Percentiles rank a stretch among this genome's conserved stretches.
These are phyloP conservation scores for Australoheros facetus DNA, from an alignment of 2,797 vertebrate genomes.

Conservation along the genomic window DNA sequence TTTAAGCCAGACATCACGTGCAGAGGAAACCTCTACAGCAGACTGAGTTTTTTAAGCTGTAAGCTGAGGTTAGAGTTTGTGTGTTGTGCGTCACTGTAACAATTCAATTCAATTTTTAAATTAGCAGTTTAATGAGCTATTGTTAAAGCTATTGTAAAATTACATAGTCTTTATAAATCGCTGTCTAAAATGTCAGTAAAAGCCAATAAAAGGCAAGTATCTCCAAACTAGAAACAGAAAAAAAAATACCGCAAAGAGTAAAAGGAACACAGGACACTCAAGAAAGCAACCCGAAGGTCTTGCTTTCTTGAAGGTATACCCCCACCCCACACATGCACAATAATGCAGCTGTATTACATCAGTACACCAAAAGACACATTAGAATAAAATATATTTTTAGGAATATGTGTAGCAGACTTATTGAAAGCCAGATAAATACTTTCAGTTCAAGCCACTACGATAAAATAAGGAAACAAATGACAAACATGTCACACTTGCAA, in stretches of 20 bases:
- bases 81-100: background rate
- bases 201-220: background rate
- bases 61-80: background rate
- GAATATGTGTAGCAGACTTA: background rate
- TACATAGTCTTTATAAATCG: background rate
- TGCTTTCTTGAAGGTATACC: background rate
- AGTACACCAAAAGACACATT: too few species aligned
- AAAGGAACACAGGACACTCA: background rate
- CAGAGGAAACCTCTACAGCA: background rate
- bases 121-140: background rate
- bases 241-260: background rate
- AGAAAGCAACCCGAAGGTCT: background rate
- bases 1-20: slow-evolving; percentile 40
- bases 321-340: background rate
- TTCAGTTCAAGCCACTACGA: background rate
- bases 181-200: background rate
- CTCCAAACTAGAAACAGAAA: background rate
- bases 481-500: background rate
- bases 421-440: background rate
- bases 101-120: background rate
- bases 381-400: too few species aligned
- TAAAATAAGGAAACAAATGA: background rate
- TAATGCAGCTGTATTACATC: too few species aligned
- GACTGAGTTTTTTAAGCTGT: background rate
- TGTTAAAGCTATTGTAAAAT: background rate